A percentile compares a stretch with the other conserved stretches of the same genome.
These are phyloP conservation scores for Trichogramma evanescens DNA, from an alignment of 2,888 invertebrate genomes.

Conservation along the genomic window DNA sequence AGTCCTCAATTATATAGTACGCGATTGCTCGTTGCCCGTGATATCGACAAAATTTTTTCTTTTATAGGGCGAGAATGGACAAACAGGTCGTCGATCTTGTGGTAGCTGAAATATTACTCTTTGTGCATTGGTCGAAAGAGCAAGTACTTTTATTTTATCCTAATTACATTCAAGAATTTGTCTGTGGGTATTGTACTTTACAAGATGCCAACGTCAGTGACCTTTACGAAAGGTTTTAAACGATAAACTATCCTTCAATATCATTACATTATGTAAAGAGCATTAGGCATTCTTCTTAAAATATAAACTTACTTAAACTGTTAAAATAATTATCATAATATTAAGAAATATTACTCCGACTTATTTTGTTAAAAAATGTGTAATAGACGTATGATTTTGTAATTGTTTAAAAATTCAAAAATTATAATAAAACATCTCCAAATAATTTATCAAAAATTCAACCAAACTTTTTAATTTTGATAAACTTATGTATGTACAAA, in stretches of 20 bases:
- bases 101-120: constrained; percentile 35
- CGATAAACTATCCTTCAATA: not conserved
- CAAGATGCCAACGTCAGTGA: constrained; percentile 18
- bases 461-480: not conserved
- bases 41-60: constrained; percentile 5
- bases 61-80: constrained; percentile 34
- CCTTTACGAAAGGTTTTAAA: constrained; percentile 21
- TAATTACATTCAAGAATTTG: constrained; percentile 39
- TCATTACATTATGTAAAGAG: constrained; percentile 5
- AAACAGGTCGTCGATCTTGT: constrained; percentile 34
- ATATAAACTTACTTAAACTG: constrained; percentile 1
- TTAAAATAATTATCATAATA: not conserved
- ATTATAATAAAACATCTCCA: constrained; percentile 1
- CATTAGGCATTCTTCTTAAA: not conserved
- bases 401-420: not conserved
- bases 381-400: not conserved
- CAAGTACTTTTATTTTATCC: constrained; percentile 41
- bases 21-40: not conserved
- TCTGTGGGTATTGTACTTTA: constrained; percentile 39
- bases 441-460: not conserved
- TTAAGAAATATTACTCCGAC: constrained; percentile 9
- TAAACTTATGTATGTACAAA: not conserved
- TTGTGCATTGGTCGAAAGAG: constrained; percentile 40
- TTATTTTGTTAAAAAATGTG: constrained; percentile 12
- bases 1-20: constrained; percentile 4